A percentile compares a stretch with the other conserved stretches of the same genome.
These are phyloP conservation scores for Metellina segmentata DNA, from an alignment of 2,888 invertebrate species.

Conservation along the genomic window DNA sequence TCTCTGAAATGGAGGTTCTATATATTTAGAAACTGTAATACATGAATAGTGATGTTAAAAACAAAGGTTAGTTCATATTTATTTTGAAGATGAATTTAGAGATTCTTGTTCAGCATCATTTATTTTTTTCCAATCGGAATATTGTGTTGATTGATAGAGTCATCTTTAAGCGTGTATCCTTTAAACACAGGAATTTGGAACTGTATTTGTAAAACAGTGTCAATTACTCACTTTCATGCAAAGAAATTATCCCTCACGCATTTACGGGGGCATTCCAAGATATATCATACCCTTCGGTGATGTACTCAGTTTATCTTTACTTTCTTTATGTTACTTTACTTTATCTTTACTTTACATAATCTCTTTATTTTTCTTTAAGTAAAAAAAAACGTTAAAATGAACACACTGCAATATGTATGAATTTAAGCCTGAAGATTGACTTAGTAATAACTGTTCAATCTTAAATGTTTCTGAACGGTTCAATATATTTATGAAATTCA, in stretches of 20 bases:
- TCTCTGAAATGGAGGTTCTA: too few species aligned
- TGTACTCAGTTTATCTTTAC: neutral
- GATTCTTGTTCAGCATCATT: neutral
- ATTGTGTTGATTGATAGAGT: neutral
- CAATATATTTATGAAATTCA: neutral
- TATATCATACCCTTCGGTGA: constrained; percentile 61
- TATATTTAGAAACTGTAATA: too few species aligned
- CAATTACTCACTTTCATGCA: neutral
- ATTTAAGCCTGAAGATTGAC: neutral
- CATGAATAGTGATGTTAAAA: too few species aligned
- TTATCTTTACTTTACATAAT: neutral
- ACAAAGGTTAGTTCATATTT: too few species aligned
- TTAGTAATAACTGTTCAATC: neutral
- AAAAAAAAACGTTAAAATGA: neutral
- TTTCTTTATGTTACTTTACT: too few species aligned
- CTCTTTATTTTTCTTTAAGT: neutral
- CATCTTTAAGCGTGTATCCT: neutral
- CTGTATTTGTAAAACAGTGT: neutral
- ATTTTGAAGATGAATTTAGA: neutral
- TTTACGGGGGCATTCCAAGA: constrained; percentile 69
- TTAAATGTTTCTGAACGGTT: neutral
- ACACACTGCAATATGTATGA: neutral
- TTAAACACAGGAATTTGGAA: neutral
- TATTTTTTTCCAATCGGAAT: neutral
- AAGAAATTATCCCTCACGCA: constrained; percentile 9